phyloP scores from a whole-genome alignment of 2,888 invertebrate species.

The Ochlodes sylvanus region DNA sequence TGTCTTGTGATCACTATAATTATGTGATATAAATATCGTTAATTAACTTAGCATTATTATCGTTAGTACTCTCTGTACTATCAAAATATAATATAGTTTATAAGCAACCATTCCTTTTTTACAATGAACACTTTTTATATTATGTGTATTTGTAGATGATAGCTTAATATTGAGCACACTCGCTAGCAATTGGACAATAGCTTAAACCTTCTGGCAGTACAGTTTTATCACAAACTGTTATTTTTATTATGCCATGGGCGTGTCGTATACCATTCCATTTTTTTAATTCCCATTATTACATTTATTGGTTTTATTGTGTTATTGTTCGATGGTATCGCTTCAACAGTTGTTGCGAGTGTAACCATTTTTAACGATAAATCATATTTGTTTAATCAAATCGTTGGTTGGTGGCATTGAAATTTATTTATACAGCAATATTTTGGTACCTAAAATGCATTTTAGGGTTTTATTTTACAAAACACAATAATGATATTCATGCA shows the following conservation, averaged over 20 bases:
- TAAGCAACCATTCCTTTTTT: too few relatives aligned
- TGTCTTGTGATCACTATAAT: too few relatives aligned
- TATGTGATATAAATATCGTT: too few relatives aligned
- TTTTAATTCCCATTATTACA: conserved; percentile 64
- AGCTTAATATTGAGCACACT: conserved; percentile 62
- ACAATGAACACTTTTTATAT: not conserved
- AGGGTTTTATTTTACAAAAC: too few relatives aligned
- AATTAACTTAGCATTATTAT: too few relatives aligned
- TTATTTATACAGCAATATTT: too few relatives aligned
- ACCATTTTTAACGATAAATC: conserved; percentile 35
- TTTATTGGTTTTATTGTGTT: conserved; percentile 74
- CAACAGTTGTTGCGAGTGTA: conserved; percentile 31
- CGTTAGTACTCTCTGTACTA: too few relatives aligned
- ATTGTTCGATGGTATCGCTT: conserved; percentile 45
- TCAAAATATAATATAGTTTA: too few relatives aligned
- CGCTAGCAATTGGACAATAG: conserved; percentile 51
- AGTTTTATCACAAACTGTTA: conserved; percentile 56
- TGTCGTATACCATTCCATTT: conserved; percentile 60
- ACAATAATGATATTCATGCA: too few relatives aligned
- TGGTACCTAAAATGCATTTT: too few relatives aligned
- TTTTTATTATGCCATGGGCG: conserved; percentile 72
- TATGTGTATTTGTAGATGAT: too few relatives aligned
- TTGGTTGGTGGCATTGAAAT: too few relatives aligned
- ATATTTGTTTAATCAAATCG: conserved; percentile 26
- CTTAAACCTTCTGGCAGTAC: conserved; percentile 8